Conservation (phyloP, 2,113 vertebrate species). For the Phainopepla nitens region DNA sequence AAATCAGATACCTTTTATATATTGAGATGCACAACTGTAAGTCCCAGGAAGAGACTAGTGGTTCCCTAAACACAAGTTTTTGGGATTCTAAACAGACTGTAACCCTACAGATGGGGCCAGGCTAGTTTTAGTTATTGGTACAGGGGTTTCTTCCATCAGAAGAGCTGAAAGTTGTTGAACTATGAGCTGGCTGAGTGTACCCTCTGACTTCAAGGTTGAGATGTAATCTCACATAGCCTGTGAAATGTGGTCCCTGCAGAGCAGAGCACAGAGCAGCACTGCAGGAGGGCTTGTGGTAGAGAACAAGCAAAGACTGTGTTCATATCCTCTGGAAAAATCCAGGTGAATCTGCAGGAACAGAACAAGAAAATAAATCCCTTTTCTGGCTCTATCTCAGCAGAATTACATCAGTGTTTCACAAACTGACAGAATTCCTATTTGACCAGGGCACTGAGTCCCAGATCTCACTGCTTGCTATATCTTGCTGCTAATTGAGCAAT, state of each 20-base stretch:
- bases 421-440: not conserved
- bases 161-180: not conserved
- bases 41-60: not conserved
- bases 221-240: not conserved
- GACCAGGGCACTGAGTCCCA: not conserved
- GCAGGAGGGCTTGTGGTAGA: not conserved
- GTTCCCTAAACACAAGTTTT: not conserved
- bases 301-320: not conserved
- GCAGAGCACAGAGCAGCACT: not conserved
- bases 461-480: not conserved
- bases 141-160: not conserved
- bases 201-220: not conserved
- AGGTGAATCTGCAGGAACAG: not conserved
- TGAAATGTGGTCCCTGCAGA: not conserved
- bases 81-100: not conserved
- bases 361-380: not conserved
- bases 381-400: not conserved
- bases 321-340: not conserved
- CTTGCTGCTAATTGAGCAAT: not conserved
- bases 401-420: not conserved
- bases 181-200: not conserved
- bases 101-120: not conserved
- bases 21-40: not conserved
- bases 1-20: not conserved
- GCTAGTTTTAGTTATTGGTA: not conserved